Evolutionary conservation across 2,113 vertebrate genomes (phyloP).

Genomic region (Spea multiplicata): DNA sequence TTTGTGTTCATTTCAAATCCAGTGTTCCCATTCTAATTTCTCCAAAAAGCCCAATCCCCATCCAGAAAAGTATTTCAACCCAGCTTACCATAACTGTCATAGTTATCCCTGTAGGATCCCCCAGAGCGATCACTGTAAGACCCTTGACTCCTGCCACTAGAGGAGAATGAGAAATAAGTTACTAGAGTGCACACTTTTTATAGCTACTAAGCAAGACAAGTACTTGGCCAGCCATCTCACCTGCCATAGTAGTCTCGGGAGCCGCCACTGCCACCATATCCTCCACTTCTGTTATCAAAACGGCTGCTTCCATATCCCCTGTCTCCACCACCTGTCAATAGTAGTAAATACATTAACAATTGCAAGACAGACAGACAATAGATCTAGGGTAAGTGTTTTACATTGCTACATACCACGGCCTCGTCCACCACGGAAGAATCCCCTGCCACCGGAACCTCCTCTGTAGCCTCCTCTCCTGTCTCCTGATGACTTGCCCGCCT

Average conservation of each 20-base stretch:
- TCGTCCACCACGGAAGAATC: constrained; percentile 78
- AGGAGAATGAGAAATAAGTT: not conserved
- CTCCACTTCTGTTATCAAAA: constrained; percentile 67
- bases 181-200: not conserved
- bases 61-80: not conserved
- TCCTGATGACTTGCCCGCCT: constrained; percentile 86
- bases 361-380: too few relatives aligned
- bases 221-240: constrained; percentile 22
- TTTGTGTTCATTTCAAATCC: not conserved
- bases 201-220: not conserved
- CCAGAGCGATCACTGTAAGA: constrained; percentile 80
- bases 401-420: constrained; percentile 63
- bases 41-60: too few relatives aligned
- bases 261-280: constrained; percentile 68
- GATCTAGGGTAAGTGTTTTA: too few relatives aligned
- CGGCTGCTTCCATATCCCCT: constrained; percentile 75
- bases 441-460: constrained; percentile 68
- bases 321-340: constrained; percentile 63
- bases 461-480: constrained; percentile 77
- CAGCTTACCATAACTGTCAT: constrained; percentile 91
- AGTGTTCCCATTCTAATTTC: too few relatives aligned
- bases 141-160: constrained; percentile 78
- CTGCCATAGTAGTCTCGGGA: constrained; percentile 77
- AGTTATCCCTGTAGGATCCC: constrained; percentile 87
- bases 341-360: not conserved